Evolutionary conservation across 2,113 vertebrate species (phyloP), one percentile per base, ranked within the genome.

Genomic region (Electrona antarctica): DNA sequence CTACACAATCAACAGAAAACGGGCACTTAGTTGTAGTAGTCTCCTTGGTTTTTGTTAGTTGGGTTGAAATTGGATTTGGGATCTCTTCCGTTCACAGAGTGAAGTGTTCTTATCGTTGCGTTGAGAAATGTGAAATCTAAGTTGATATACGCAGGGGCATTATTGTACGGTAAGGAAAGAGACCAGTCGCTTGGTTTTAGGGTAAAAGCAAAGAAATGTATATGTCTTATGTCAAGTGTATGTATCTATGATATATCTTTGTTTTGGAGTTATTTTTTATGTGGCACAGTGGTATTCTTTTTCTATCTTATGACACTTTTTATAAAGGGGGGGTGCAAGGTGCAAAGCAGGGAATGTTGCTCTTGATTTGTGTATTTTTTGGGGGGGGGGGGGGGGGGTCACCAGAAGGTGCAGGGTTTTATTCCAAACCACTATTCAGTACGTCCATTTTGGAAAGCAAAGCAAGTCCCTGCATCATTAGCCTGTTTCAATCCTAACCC

Each of bases 61-160:
- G 76, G 79, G 71, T 64, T 15, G 12, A 12, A 50, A 55, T 12
- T 69, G 72, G 70, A 59, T 69, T 64, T 49, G 81, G 67, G 74
- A 69, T 81, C 70, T 85, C 65, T 29, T 74, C 78, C 69, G 73
- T 77, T 87, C 64, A 82, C 66, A 67, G 81, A 86, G 73, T 86
- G 79, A 87, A 87, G 83, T 88, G 77, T 80, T 89, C 81, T 83
- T 70, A 58, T 77, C 66, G 85, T 89, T 88, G 85, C 71, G 81
- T 85, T 87, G 66, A 87, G 77, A 86, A 93, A 93, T 92, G 92
- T 92, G 90, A 92, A 91, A 54, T 57, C 65, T 66, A 69, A 48
- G 64, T 84, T 84, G 21, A 21, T 73, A 73, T 85, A 74, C 75
- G 84, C 83, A 82, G 57, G 90, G 92, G 91, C 91, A 92, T 93